Percentiles rank a stretch among this genome's conserved stretches.
These are phyloP conservation scores for Thunnus thynnus DNA, from an alignment of 2,113 vertebrate species.

Conservation along the genomic window DNA sequence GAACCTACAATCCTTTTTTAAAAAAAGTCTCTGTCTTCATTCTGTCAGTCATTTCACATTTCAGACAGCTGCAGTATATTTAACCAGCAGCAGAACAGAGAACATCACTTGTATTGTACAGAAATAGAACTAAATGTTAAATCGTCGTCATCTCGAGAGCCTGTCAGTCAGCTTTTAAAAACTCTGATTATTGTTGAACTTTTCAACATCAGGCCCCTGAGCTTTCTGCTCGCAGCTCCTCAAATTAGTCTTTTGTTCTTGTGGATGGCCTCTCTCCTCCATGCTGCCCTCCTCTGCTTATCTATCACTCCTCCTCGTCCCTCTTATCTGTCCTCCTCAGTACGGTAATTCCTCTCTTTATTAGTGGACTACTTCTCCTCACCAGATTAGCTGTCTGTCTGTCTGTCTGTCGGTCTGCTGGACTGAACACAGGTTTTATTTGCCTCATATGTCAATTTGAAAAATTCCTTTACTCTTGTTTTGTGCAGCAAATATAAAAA, in stretches of 20 bases:
- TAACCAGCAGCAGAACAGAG: conserved; percentile 7
- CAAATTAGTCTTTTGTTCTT: conserved; percentile 69
- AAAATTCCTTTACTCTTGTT: no score
- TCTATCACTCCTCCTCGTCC: conserved; percentile 34
- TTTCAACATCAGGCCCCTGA: conserved; percentile 35
- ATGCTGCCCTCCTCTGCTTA: conserved; percentile 43
- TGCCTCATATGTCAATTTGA: no score
- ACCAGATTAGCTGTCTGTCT: conserved; percentile 10
- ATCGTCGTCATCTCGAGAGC: conserved; percentile 26
- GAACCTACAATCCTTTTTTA: not conserved
- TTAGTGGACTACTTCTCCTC: conserved; percentile 23
- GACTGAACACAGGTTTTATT: not conserved
- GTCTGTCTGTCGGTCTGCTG: not conserved
- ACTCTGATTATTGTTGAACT: conserved; percentile 56
- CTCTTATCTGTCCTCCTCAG: conserved; percentile 48
- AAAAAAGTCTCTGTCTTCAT: conserved; percentile 8
- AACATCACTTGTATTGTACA: not conserved
- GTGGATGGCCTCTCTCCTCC: conserved; percentile 42
- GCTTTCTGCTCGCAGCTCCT: conserved; percentile 35
- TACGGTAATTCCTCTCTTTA: conserved; percentile 13
- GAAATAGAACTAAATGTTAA: conserved; percentile 42
- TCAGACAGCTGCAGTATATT: conserved; percentile 33
- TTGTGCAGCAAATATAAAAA: no score
- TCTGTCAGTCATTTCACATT: conserved; percentile 33
- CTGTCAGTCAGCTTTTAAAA: conserved; percentile 48